phyloP scores from a whole-genome alignment of 2,797 vertebrate species.

The Danio tinwini region DNA sequence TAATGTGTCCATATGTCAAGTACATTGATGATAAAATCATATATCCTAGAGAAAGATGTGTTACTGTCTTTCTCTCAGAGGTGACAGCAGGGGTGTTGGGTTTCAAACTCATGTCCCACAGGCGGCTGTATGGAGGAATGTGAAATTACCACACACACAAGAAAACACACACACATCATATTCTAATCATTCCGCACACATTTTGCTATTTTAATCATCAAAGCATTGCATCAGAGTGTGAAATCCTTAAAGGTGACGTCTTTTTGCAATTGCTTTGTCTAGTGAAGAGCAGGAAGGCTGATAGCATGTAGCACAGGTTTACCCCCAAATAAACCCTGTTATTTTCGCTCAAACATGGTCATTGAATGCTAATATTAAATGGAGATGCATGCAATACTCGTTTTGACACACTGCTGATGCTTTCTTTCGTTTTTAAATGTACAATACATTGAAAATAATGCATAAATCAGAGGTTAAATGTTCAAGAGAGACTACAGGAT shows the following conservation, averaged over 20 bases:
- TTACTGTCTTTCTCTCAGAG: conserved; percentile 22
- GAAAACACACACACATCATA: neutral
- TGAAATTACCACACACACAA: conserved; percentile 10
- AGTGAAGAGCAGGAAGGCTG: conserved; percentile 3
- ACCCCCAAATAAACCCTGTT: neutral
- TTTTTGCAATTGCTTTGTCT: conserved; percentile 31
- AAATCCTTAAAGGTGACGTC: conserved; percentile 25
- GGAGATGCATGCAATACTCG: neutral
- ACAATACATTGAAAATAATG: neutral
- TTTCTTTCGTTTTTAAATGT: neutral
- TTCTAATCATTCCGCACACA: neutral
- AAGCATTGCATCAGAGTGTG: neutral
- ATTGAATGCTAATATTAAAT: neutral
- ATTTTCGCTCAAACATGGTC: neutral
- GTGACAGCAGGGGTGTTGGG: conserved; percentile 45
- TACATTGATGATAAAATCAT: neutral
- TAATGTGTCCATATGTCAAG: neutral
- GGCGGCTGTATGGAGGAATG: conserved; percentile 43
- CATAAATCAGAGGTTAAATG: neutral
- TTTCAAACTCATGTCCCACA: conserved; percentile 40
- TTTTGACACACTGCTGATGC: neutral
- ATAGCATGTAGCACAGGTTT: conserved; percentile 35
- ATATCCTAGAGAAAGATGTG: conserved; percentile 49
- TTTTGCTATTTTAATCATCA: neutral
- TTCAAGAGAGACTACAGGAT: neutral